Evolutionary conservation across 2,113 vertebrate species (phyloP), one percentile per base, ranked within the genome.

Genomic region (Thamnaconus septentrionalis): DNA sequence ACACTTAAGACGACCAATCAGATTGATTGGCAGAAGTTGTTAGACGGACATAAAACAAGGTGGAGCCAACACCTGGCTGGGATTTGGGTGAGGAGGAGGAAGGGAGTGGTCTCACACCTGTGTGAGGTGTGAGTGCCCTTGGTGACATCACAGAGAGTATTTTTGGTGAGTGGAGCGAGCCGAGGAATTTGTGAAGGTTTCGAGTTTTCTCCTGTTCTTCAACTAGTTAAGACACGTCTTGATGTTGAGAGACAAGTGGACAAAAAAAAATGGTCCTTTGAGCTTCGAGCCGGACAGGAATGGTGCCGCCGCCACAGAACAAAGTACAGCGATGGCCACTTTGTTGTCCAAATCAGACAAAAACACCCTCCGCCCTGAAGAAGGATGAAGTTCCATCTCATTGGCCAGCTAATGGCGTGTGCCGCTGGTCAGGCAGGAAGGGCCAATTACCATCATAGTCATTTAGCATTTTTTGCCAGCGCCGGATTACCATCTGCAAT

Each of bases 371-470:
- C 70, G 70, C 69, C 59, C 44, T 31, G 18, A 62, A 73, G 76
- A 87, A 72, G 69, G 76, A 89, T 78, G 51, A 78, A 68, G 87
- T 85, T 85, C 86, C 89, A 82, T 80, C 78, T 89, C 89, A 92
- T 91, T 89, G 86, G 66, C 81, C 64, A 89, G 71, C 75, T 89
- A 92, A 92, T 92, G 91, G 87, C 85, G 88, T 88, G 79, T 87
- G 65, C 78, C 61, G 53, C 9, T 69, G 89, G 88, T 89, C 86
- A 81, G 83, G 69, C 83, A 81, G 65, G 66, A 64, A 82, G 65
- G 59, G 69, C 71, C 55, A 53, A 81, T 83, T 84, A 89, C 86
- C 85, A 90, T 80, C 85, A 75, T 74, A 82, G 83, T 87, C 88
- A 82, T 89, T 91, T 89, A 87, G 80, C 75, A 85, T 89, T 84